phyloP scores from a whole-genome alignment of 2,113 vertebrate genomes.

The Callipepla squamata region DNA sequence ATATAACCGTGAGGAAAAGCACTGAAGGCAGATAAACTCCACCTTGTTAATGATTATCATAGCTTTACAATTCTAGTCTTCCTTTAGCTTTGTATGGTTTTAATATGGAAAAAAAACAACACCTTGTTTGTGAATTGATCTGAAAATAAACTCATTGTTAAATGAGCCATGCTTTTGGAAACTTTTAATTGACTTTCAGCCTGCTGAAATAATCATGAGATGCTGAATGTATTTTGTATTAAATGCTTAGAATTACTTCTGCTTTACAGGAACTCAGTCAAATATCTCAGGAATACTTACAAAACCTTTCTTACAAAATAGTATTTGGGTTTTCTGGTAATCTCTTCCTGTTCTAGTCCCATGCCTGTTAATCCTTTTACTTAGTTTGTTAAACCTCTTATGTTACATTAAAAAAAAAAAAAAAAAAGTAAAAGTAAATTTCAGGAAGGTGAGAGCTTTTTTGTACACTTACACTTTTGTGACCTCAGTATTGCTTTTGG shows the following conservation, averaged over 20 bases:
- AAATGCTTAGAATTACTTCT: background rate
- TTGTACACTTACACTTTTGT: background rate
- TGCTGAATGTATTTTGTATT: background rate
- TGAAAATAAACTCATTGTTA: background rate
- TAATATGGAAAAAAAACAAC: background rate
- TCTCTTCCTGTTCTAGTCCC: background rate
- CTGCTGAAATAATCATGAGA: background rate
- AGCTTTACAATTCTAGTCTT: background rate
- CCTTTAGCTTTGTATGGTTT: background rate
- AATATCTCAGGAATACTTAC: background rate
- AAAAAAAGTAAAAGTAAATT: background rate
- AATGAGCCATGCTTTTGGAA: background rate
- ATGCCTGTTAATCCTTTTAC: background rate
- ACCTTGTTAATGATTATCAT: background rate
- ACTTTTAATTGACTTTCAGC: background rate
- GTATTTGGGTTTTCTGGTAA: background rate
- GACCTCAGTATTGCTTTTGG: background rate
- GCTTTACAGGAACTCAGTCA: background rate
- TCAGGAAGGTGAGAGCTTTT: background rate
- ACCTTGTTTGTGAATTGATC: background rate
- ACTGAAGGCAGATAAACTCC: background rate
- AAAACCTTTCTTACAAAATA: background rate
- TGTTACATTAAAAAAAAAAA: background rate
- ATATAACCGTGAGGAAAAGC: background rate
- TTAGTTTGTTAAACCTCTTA: background rate